Evolutionary conservation across 2,888 invertebrate genomes (phyloP).

Genomic region (Agrilus mali): DNA sequence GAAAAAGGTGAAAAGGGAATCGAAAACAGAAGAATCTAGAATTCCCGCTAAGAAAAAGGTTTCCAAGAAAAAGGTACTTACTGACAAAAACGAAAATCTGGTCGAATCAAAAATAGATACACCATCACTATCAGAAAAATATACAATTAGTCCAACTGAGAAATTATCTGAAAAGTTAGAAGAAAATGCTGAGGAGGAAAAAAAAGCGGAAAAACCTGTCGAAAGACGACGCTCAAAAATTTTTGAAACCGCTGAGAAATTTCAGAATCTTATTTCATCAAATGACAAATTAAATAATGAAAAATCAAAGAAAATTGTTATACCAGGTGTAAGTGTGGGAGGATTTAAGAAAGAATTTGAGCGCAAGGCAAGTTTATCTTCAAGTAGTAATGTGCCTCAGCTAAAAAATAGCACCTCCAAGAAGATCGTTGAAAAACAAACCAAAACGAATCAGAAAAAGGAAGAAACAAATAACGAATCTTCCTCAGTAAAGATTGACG

Average conservation of each 20-base stretch:
- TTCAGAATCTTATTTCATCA: constrained; percentile 41
- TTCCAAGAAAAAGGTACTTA: constrained; percentile 28
- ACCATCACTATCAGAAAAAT: constrained; percentile 7
- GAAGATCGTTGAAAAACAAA: constrained; percentile 11
- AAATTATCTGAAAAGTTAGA: constrained; percentile 11
- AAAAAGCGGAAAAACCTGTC: constrained; percentile 29
- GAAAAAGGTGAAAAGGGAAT: constrained; percentile 14
- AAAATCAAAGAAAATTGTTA: constrained; percentile 69
- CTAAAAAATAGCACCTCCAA: constrained; percentile 23
- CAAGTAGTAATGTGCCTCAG: constrained; percentile 26
- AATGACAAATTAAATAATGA: constrained; percentile 27
- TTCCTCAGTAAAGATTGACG: constrained; percentile 5
- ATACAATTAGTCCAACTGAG: constrained; percentile 4
- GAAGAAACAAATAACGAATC: constrained; percentile 17
- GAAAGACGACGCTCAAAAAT: constrained; percentile 55
- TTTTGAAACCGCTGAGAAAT: constrained; percentile 57
- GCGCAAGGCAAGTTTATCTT: constrained; percentile 55
- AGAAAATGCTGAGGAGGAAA: constrained; percentile 10
- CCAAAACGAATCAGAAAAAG: constrained; percentile 17
- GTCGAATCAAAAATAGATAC: constrained; percentile 6
- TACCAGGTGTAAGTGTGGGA: constrained; percentile 71
- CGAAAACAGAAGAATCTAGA: constrained; percentile 18
- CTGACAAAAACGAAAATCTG: constrained; percentile 28
- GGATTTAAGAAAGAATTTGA: constrained; percentile 81
- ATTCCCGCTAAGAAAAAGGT: constrained; percentile 24